phyloP scores from a whole-genome alignment of 2,113 vertebrate species.

The Fulmarus glacialis region DNA sequence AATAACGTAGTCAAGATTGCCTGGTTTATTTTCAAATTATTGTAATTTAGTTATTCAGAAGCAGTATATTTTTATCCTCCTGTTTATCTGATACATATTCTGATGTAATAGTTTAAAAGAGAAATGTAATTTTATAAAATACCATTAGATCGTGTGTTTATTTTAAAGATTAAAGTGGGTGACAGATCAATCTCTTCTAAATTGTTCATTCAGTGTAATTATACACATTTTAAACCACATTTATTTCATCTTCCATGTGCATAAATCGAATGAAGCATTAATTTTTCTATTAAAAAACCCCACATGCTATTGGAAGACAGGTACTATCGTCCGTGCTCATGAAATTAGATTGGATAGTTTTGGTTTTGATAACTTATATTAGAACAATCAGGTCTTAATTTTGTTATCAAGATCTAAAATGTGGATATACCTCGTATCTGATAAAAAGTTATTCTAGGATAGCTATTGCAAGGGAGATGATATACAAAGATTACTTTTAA shows the following conservation, averaged over 20 bases:
- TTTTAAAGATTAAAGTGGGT: constrained; percentile 23
- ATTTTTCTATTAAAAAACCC: background rate
- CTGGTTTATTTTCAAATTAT: background rate
- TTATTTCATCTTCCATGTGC: background rate
- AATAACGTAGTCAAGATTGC: background rate
- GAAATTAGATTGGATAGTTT: background rate
- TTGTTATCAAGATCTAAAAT: background rate
- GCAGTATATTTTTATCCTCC: background rate
- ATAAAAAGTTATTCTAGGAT: background rate
- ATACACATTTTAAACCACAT: background rate
- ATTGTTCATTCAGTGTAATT: constrained; percentile 7
- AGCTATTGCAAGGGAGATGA: background rate
- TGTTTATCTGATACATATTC: constrained; percentile 6
- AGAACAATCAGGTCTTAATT: background rate
- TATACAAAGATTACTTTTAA: background rate
- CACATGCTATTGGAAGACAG: background rate
- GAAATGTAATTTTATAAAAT: background rate
- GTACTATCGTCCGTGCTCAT: background rate
- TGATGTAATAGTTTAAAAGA: constrained; percentile 6
- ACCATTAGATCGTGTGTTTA: background rate
- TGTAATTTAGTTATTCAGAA: background rate
- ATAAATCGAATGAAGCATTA: constrained; percentile 28
- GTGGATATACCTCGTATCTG: background rate
- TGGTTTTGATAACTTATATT: background rate
- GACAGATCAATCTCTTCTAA: background rate